phyloP scores from a whole-genome alignment of 2,888 invertebrate species.

The Mechanitis mazaeus region DNA sequence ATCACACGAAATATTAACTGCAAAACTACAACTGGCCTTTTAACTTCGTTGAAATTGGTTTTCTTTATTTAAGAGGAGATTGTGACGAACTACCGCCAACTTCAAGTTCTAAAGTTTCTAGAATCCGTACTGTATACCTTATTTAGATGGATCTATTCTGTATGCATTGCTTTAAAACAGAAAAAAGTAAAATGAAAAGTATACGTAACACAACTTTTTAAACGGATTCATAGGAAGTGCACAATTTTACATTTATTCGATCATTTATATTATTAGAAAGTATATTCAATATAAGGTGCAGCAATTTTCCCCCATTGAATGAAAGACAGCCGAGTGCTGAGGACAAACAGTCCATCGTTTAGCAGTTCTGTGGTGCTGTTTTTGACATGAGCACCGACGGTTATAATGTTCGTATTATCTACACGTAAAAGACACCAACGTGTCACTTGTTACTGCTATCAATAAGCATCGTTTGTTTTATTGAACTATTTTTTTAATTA shows the following conservation, averaged over 20 bases:
- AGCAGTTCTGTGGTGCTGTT: slow-evolving; percentile 68
- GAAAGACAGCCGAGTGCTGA: slow-evolving; percentile 59
- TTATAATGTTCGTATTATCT: background rate
- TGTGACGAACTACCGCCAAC: slow-evolving; percentile 18
- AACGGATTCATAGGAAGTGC: too few species aligned
- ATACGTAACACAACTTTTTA: too few species aligned
- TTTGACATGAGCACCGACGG: slow-evolving; percentile 51
- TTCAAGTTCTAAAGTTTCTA: slow-evolving; percentile 22
- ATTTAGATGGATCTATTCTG: background rate
- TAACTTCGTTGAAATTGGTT: slow-evolving; percentile 23
- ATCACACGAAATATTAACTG: slow-evolving; percentile 12
- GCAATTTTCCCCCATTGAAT: slow-evolving; percentile 25
- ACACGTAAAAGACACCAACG: too few species aligned
- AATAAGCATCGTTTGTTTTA: too few species aligned
- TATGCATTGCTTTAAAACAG: slow-evolving; percentile 21
- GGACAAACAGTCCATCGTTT: slow-evolving; percentile 53
- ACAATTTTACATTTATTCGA: too few species aligned
- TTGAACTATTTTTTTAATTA: too few species aligned
- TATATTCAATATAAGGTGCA: too few species aligned
- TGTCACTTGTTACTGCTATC: too few species aligned
- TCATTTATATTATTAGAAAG: too few species aligned
- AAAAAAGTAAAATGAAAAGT: too few species aligned
- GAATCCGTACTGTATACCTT: background rate
- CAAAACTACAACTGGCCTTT: slow-evolving; percentile 11
- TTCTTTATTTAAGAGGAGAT: slow-evolving; percentile 24